These are phyloP conservation scores for Sebastes aleutianus DNA, from an alignment of 2,797 vertebrate species.

Conservation along the genomic window DNA sequence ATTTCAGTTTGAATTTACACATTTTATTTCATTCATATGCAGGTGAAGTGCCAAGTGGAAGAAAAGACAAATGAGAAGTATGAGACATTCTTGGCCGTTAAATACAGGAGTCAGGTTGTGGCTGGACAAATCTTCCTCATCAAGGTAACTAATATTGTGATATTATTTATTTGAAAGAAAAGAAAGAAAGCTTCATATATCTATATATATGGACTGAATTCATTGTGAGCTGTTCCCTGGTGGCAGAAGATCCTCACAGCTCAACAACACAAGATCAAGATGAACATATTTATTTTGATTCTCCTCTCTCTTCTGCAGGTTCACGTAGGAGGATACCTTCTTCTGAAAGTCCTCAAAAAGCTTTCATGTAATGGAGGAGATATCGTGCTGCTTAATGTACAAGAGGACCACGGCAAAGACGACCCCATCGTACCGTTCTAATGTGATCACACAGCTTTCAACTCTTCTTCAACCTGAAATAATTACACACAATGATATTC, in stretches of 20 bases:
- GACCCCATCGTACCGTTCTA: background rate
- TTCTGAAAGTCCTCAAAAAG: too few species aligned
- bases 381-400: background rate
- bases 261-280: background rate
- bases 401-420: background rate
- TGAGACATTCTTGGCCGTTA: accelerated
- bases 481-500: background rate
- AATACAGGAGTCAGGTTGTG: background rate
- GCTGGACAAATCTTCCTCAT: background rate
- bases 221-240: background rate
- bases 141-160: constrained; percentile 8
- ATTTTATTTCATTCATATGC: background rate
- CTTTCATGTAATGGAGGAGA: background rate
- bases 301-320: background rate
- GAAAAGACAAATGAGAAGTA: background rate
- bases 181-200: too few species aligned
- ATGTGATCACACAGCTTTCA: too few species aligned
- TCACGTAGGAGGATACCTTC: background rate
- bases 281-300: background rate
- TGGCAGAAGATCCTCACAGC: background rate
- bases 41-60: background rate
- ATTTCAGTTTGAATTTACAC: background rate
- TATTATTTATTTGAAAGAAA: too few species aligned
- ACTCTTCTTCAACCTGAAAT: background rate
- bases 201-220: too few species aligned